Conservation (phyloP, 2,888 invertebrate genomes). For the Colletes collaris region DNA sequence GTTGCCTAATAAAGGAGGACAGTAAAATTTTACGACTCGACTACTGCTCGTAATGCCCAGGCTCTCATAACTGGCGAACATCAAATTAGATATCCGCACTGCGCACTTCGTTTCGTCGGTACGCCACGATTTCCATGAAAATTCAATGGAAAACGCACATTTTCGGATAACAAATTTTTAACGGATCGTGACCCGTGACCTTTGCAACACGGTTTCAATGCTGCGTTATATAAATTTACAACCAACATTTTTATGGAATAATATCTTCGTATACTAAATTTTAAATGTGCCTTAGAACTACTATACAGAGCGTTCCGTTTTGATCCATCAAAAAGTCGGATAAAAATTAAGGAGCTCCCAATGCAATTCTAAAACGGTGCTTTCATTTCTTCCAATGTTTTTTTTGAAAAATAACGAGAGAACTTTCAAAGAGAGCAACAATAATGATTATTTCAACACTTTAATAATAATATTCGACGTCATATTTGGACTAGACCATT, state of each 20-base stretch:
- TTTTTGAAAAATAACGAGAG: too few species aligned
- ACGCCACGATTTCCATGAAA: constrained; percentile 13
- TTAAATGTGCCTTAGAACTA: background rate
- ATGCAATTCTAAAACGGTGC: too few species aligned
- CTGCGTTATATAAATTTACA: background rate
- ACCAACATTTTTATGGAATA: background rate
- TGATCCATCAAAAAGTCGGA: background rate
- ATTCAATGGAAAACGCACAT: constrained; percentile 2
- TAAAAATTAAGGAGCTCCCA: too few species aligned
- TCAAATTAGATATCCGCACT: constrained; percentile 22
- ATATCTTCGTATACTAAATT: background rate
- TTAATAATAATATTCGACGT: too few species aligned
- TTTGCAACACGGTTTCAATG: background rate
- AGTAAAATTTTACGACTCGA: constrained; percentile 50
- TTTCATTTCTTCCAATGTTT: too few species aligned
- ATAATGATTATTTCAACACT: too few species aligned
- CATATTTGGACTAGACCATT: too few species aligned
- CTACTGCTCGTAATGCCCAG: constrained; percentile 18
- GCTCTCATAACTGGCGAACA: constrained; percentile 9
- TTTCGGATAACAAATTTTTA: background rate
- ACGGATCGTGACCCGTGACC: background rate
- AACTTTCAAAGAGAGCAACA: too few species aligned
- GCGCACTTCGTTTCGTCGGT: background rate
- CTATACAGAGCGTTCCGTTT: background rate
- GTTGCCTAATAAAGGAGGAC: constrained; percentile 40